Conservation (phyloP, 2,797 vertebrate genomes). For the Pygocentrus nattereri region DNA sequence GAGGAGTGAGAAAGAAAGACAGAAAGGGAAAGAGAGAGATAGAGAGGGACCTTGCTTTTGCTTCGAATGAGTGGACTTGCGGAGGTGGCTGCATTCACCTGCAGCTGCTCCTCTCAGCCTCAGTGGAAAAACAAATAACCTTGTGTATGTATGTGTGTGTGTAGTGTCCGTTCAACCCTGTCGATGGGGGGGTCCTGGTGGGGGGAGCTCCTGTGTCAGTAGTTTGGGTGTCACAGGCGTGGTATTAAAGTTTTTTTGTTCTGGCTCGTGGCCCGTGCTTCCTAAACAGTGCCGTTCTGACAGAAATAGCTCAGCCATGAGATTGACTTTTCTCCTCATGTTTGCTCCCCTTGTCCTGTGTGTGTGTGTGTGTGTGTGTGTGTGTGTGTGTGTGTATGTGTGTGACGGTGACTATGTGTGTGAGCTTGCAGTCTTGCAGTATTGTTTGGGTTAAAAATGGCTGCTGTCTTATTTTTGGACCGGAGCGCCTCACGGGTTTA, state of each 20-base stretch:
- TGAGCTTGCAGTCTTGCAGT: constrained; percentile 52
- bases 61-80: constrained; percentile 52
- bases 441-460: constrained; percentile 78
- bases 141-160: constrained; percentile 64
- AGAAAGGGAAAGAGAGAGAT: not conserved
- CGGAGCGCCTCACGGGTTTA: constrained; percentile 70
- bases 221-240: constrained; percentile 72
- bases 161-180: constrained; percentile 67
- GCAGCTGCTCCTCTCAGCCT: constrained; percentile 71
- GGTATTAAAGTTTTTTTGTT: constrained; percentile 75
- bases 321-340: constrained; percentile 76
- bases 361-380: constrained; percentile 48
- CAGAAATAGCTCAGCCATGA: constrained; percentile 83
- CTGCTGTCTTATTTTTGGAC: constrained; percentile 81
- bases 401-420: constrained; percentile 51
- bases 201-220: constrained; percentile 72
- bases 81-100: constrained; percentile 74
- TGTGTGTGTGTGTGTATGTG: constrained; percentile 50
- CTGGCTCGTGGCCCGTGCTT: constrained; percentile 76
- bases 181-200: constrained; percentile 45
- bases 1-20: not conserved
- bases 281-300: constrained; percentile 79
- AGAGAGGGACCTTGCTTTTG: constrained; percentile 30
- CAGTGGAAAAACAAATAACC: constrained; percentile 82
- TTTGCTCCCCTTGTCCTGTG: constrained; percentile 27